phyloP scores from a whole-genome alignment of 2,113 vertebrate species.

The Phoenicopterus ruber region DNA sequence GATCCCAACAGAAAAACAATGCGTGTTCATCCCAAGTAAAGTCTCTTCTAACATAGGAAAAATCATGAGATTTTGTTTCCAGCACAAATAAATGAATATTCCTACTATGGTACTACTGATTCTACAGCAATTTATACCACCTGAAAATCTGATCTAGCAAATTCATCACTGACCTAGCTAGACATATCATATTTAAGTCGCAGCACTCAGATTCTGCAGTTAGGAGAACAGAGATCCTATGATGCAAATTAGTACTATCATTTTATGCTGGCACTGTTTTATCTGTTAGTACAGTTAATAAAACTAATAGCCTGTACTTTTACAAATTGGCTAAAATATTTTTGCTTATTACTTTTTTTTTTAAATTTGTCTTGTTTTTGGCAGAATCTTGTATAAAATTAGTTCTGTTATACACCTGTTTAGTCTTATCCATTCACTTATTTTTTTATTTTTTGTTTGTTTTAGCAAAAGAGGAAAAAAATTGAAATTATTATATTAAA shows the following conservation, averaged over 20 bases:
- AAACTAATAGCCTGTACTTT: neutral
- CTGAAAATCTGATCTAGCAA: neutral
- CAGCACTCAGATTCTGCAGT: neutral
- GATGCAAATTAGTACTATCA: neutral
- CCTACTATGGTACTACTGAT: neutral
- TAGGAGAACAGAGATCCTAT: neutral
- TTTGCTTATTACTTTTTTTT: neutral
- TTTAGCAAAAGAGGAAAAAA: neutral
- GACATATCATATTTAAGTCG: neutral
- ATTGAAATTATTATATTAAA: neutral
- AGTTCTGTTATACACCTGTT: neutral
- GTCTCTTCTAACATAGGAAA: neutral
- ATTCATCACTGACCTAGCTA: neutral
- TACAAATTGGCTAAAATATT: neutral
- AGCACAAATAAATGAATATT: neutral
- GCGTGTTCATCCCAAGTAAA: neutral
- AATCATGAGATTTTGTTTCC: neutral
- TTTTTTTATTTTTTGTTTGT: neutral
- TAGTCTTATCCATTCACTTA: neutral
- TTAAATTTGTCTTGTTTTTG: neutral
- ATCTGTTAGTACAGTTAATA: neutral
- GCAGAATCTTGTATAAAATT: neutral
- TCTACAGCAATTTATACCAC: neutral
- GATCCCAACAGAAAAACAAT: neutral
- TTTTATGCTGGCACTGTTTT: neutral